Conservation (phyloP, 2,888 invertebrate species). For the Deilephila porcellus region DNA sequence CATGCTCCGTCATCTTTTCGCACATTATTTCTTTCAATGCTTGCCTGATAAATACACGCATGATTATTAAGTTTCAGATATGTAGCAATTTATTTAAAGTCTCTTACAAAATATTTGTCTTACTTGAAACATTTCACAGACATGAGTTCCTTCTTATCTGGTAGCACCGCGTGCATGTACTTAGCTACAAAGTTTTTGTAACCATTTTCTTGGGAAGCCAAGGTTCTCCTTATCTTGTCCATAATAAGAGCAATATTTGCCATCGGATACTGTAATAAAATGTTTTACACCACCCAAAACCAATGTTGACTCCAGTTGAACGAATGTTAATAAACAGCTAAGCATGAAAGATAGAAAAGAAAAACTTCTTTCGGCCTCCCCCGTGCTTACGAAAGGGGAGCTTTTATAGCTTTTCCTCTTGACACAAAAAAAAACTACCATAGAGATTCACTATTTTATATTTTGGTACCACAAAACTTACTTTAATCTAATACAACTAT, state of each 20-base stretch:
- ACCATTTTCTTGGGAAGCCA: constrained; percentile 84
- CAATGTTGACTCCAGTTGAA: no score
- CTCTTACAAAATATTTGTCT: constrained; percentile 38
- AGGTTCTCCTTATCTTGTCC: constrained; percentile 88
- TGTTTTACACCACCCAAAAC: no score
- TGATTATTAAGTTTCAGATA: background rate
- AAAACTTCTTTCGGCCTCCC: no score
- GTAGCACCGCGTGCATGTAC: constrained; percentile 82
- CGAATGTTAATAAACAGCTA: no score
- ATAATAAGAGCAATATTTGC: constrained; percentile 89
- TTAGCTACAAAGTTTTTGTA: constrained; percentile 91
- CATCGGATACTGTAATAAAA: constrained; percentile 87
- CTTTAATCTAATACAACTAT: no score
- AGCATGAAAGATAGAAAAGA: no score
- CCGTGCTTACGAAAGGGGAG: no score
- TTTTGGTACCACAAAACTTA: no score
- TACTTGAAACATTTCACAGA: constrained; percentile 76
- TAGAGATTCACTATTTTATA: no score
- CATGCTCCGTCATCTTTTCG: constrained; percentile 90
- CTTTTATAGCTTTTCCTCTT: no score
- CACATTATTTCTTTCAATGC: constrained; percentile 88
- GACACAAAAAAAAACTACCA: no score
- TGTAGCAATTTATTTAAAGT: background rate
- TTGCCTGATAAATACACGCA: constrained; percentile 70
- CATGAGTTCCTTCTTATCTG: constrained; percentile 74